Conservation (phyloP, 2,113 vertebrate genomes). For the Menura novaehollandiae region DNA sequence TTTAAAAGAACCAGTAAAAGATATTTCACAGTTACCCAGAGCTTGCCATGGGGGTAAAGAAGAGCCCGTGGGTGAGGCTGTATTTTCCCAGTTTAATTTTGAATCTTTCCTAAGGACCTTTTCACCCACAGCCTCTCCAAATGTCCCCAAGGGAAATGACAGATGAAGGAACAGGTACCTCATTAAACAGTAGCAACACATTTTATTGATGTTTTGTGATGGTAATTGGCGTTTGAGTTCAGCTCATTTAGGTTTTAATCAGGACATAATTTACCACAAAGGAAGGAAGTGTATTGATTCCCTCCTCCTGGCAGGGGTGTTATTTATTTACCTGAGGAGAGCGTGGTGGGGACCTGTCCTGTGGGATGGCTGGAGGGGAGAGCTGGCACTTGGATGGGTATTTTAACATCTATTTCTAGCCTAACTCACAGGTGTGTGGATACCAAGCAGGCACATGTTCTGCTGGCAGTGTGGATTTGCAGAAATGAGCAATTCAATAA, state of each 20-base stretch:
- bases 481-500: not conserved
- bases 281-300: not conserved
- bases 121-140: not conserved
- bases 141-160: not conserved
- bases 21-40: not conserved
- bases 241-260: constrained; percentile 45
- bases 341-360: not conserved
- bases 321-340: not conserved
- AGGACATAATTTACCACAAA: not conserved
- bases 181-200: not conserved
- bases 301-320: not conserved
- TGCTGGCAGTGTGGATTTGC: not conserved
- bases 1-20: not conserved
- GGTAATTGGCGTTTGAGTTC: not conserved
- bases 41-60: not conserved
- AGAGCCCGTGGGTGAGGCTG: not conserved
- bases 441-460: not conserved
- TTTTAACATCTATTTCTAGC: not conserved
- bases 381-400: not conserved
- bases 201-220: constrained; percentile 17
- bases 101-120: not conserved
- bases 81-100: not conserved
- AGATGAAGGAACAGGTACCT: not conserved
- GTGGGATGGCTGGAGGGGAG: not conserved
- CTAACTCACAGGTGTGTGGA: not conserved